Conservation (phyloP, 2,113 vertebrate species). For the Blennius ocellaris region DNA sequence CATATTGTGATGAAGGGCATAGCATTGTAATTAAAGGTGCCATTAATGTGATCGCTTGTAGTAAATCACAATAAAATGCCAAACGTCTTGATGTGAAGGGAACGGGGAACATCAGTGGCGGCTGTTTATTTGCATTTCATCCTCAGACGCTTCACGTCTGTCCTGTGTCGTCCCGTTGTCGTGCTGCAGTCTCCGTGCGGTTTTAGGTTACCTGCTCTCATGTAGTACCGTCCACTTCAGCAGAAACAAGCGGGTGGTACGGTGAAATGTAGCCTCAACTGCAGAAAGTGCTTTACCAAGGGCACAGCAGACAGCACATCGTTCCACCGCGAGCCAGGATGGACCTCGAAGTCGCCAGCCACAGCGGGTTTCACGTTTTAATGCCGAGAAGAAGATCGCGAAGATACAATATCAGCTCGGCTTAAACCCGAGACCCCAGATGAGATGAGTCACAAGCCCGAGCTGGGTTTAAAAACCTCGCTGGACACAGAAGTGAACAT, state of each 20-base stretch:
- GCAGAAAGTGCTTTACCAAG: constrained; percentile 71
- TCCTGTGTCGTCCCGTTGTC: constrained; percentile 56
- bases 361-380: constrained; percentile 12
- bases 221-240: constrained; percentile 71
- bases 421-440: constrained; percentile 9
- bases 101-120: constrained; percentile 13
- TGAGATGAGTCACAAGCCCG: constrained; percentile 28
- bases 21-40: constrained; percentile 4
- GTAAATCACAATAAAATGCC: constrained; percentile 38
- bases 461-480: constrained; percentile 7
- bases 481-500: constrained; percentile 3
- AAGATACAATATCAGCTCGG: constrained; percentile 24
- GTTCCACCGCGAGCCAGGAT: constrained; percentile 37
- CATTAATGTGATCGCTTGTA: constrained; percentile 11
- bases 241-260: constrained; percentile 59
- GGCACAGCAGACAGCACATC: constrained; percentile 56
- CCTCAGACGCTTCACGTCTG: constrained; percentile 26
- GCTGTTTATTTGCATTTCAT: constrained; percentile 13
- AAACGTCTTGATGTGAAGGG: constrained; percentile 35
- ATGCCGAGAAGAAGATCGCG: constrained; percentile 15
- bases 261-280: constrained; percentile 70
- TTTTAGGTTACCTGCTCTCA: constrained; percentile 77
- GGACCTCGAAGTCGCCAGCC: constrained; percentile 1
- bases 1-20: background rate
- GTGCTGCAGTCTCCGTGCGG: constrained; percentile 66